Base-by-base conservation (phyloP, 2,797 vertebrate species). In the Danio kyathit region DNA sequence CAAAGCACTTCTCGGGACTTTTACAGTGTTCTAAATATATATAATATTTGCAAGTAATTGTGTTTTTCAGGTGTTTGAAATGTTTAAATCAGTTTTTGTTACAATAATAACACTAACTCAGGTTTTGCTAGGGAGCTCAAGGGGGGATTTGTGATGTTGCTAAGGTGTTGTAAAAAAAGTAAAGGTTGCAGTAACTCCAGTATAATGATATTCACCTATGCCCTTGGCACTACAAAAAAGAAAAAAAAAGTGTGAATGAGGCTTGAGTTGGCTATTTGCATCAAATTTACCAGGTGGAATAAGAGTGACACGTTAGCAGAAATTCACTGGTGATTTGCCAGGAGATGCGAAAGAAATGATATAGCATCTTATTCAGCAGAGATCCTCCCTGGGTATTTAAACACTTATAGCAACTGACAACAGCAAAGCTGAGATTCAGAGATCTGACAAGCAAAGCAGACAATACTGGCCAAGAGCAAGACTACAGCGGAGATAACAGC, bases 371-470 rank as follows among this genome's bases (percentile, higher is more conserved):
- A 44, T 78, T 69, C 16, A 48, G 17, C 17, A 44, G 10, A 14
- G 16, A 19, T 52, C 56, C 57, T 71, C 57, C 48, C 48, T 43
- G 66, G 76, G 29, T 17, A 56, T 72, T 80, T 54, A 64, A 80
- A 80, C 17, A 80, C 67, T 63, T 72, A 29, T 4, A 71, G 44
- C 38, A 71, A 63, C 54, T 41, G 56, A 60, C 76, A 51, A 79
- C 52, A 59, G 54, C 52, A 59, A 61, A 79, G n/a, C 38, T 43
- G 48, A 63, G 67, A 79, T 71, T 7, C 57, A 61, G 29, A 79
- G 66, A 79, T 63, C 17, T 79, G 76, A 79, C 66, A 71, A 63
- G 46, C 38, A 70, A 64, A 63, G 38, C 17, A 16, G 77, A 54
- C 59, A 61, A 63, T 54, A 49, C 40, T 61, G 29, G 60, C 74